phyloP scores from a whole-genome alignment of 2,888 invertebrate genomes.

The Gymnosoma rotundatum region DNA sequence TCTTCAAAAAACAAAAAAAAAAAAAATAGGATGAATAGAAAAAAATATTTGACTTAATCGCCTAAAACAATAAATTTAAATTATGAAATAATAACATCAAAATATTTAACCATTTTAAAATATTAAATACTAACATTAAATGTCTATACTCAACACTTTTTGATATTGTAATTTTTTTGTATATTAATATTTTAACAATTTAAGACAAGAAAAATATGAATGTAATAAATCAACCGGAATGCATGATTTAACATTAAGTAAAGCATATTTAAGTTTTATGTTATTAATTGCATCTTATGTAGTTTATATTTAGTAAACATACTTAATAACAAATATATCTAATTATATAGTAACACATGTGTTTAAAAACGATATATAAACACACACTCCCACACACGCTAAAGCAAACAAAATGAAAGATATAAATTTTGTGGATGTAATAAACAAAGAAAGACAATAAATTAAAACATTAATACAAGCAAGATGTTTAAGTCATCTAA shows the following conservation, averaged over 20 bases:
- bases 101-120: too few species aligned
- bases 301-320: not conserved
- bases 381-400: not conserved
- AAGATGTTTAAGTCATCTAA: not conserved
- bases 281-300: conserved; percentile 5
- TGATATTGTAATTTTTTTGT: not conserved
- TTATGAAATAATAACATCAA: too few species aligned
- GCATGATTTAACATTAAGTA: not conserved
- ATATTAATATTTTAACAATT: not conserved
- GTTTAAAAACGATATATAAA: not conserved
- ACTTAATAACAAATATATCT: conserved; percentile 11
- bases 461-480: conserved; percentile 3
- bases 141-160: not conserved
- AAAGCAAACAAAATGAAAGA: too few species aligned
- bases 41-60: too few species aligned
- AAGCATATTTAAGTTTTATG: conserved; percentile 9
- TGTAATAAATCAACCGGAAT: not conserved
- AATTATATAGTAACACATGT: conserved; percentile 46
- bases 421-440: not conserved
- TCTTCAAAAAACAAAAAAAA: too few species aligned
- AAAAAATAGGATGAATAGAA: too few species aligned
- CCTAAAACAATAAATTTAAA: too few species aligned
- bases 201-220: not conserved
- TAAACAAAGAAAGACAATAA: conserved; percentile 15
- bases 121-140: not conserved